phyloP scores from a whole-genome alignment of 2,797 vertebrate species.

The Sebastes diploproa region DNA sequence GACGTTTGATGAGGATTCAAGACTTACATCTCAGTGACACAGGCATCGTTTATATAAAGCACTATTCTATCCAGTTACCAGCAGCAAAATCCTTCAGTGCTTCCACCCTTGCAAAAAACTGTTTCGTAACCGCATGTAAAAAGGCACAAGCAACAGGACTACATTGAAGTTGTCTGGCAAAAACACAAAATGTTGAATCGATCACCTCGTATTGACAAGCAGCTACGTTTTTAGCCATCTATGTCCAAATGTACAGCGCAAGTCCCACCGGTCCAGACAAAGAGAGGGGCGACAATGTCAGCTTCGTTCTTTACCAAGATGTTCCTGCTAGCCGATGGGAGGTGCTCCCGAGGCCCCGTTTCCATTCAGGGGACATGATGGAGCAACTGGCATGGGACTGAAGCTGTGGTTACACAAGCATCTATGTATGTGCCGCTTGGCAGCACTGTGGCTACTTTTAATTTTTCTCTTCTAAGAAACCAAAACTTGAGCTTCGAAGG shows the following conservation, averaged over 20 bases:
- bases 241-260: conserved; percentile 16
- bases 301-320: conserved; percentile 22
- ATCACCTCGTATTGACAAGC: background rate
- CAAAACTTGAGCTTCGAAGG: background rate
- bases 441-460: conserved; percentile 31
- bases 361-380: conserved; percentile 33
- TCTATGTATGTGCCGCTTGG: conserved; percentile 25
- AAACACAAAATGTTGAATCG: background rate
- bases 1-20: background rate
- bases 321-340: conserved; percentile 46
- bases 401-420: conserved; percentile 54
- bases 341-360: conserved; percentile 18
- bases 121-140: conserved; percentile 5
- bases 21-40: background rate
- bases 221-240: conserved; percentile 31
- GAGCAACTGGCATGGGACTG: conserved; percentile 46
- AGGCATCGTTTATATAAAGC: background rate
- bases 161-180: background rate
- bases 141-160: background rate
- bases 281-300: conserved; percentile 23
- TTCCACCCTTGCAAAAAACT: background rate
- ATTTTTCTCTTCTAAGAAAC: conserved; percentile 22
- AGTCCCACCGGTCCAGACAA: conserved; percentile 19
- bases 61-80: background rate
- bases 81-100: background rate